Conservation (phyloP, 2,797 vertebrate genomes). For the Anas capensis region DNA sequence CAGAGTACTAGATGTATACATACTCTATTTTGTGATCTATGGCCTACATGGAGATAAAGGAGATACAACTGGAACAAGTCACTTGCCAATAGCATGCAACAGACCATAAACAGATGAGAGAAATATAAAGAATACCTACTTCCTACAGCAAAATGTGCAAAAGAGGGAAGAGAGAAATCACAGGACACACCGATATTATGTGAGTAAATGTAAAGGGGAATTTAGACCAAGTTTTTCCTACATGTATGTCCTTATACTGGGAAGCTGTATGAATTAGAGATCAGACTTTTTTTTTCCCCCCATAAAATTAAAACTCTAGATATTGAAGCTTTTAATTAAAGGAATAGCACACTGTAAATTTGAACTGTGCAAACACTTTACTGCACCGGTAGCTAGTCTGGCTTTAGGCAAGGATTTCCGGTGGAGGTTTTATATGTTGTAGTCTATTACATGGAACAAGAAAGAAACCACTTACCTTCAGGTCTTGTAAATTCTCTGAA, state of each 20-base stretch:
- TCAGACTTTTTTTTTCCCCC: background rate
- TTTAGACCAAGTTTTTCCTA: background rate
- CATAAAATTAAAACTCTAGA: slow-evolving; percentile 29
- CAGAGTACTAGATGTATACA: background rate
- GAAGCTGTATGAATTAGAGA: background rate
- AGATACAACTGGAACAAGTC: background rate
- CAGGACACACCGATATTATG: rapidly evolving
- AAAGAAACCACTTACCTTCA: slow-evolving; percentile 86
- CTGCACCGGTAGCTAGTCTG: background rate
- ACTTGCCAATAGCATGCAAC: background rate
- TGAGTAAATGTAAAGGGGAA: background rate
- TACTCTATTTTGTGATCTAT: background rate
- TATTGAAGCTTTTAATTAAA: slow-evolving; percentile 17
- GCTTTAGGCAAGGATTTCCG: slow-evolving; percentile 40
- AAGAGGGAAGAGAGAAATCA: background rate
- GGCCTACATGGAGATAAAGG: background rate
- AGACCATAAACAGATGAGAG: background rate
- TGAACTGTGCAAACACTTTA: slow-evolving; percentile 41
- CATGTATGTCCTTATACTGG: background rate
- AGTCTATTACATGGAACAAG: slow-evolving; percentile 17
- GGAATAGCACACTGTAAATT: slow-evolving; percentile 19
- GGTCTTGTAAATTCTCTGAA: slow-evolving; percentile 91
- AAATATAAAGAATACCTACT: background rate
- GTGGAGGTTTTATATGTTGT: background rate
- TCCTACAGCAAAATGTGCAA: background rate